These are phyloP conservation scores for Ameiurus melas DNA, from an alignment of 2,113 vertebrate species.

Conservation along the genomic window DNA sequence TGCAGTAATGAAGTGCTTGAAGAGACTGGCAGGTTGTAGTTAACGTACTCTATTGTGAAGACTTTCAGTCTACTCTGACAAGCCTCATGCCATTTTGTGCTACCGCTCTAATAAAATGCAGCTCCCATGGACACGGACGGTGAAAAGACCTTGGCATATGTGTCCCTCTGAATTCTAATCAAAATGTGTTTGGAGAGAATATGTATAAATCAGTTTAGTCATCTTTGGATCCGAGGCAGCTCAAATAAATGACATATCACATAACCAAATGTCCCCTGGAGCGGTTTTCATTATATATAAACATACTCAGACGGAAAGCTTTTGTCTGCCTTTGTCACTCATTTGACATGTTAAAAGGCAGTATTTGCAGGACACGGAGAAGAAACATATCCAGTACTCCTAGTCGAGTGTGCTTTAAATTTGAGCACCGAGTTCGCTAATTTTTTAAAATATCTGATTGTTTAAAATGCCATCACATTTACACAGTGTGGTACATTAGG, in stretches of 20 bases:
- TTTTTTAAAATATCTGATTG: constrained; percentile 11
- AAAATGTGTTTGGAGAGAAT: not conserved
- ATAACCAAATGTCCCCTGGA: not conserved
- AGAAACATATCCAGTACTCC: not conserved
- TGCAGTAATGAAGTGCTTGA: constrained; percentile 72
- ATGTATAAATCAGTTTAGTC: not conserved
- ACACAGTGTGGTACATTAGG: not conserved
- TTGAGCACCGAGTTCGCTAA: not conserved
- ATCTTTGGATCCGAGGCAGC: not conserved
- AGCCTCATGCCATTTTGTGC: constrained; percentile 21
- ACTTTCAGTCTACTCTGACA: constrained; percentile 64
- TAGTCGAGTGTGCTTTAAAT: not conserved
- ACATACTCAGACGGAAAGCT: constrained; percentile 6
- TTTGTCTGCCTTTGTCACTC: constrained; percentile 10
- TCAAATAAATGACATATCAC: constrained; percentile 11
- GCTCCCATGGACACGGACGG: not conserved
- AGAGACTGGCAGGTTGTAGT: constrained; percentile 60
- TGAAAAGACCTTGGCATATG: not conserved
- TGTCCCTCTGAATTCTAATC: not conserved
- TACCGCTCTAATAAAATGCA: constrained; percentile 11
- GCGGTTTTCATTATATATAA: not conserved
- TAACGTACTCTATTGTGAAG: constrained; percentile 53
- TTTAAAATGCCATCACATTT: constrained; percentile 20
- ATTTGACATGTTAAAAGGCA: not conserved
- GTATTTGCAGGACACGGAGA: not conserved